Base-by-base conservation (phyloP, 2,113 vertebrate species). In the Megaceryle maxima region DNA sequence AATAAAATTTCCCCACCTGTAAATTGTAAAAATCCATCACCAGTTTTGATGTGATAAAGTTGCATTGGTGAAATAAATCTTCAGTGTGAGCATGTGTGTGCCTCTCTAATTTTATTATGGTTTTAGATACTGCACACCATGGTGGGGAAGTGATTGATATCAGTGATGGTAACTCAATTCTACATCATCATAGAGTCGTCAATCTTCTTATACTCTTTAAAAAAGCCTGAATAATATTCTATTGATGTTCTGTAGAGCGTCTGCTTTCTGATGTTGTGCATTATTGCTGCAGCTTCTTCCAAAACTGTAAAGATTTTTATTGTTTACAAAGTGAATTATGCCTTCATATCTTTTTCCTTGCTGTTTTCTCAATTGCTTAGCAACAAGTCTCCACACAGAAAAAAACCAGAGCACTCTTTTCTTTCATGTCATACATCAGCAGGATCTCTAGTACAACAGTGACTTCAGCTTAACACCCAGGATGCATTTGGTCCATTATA, bases 241-340 rank as follows among this genome's bases (percentile, higher is more conserved):
- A 81, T 82, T 95, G 92, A 84, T 53, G 80, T 83, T 93, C 90
- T 94, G 56, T 78, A 82, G 88, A 96, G 83, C 37, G 94, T 92
- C 83, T 90, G 82, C 74, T 89, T 76, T 94, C 95, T 94, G 88
- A 96, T 96, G 96, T 96, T 98, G 96, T 80, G 74, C 88, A 95
- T 98, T 97, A 98, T 95, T 96, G 94, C 90, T 91, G 83, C 79
- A 94, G 90, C 77, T 87, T 91, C 96, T 94, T 95, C 96, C 88
- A 93, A 95, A 97, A 95, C 44, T 86, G 84, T 88, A 86, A 95
- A 84, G 83, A 85, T 90, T 97, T 96, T 97, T 96, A 96, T 98
- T 97, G 95, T 97, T 98, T 97, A 94, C 81, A 92, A 98, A 98
- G 80, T 97, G 95, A 98, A 98, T 98, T 98, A 98, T 95, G 93